Base-by-base conservation (phyloP, 1,140 invertebrate genomes). In the Drosophila ercepeae region DNA sequence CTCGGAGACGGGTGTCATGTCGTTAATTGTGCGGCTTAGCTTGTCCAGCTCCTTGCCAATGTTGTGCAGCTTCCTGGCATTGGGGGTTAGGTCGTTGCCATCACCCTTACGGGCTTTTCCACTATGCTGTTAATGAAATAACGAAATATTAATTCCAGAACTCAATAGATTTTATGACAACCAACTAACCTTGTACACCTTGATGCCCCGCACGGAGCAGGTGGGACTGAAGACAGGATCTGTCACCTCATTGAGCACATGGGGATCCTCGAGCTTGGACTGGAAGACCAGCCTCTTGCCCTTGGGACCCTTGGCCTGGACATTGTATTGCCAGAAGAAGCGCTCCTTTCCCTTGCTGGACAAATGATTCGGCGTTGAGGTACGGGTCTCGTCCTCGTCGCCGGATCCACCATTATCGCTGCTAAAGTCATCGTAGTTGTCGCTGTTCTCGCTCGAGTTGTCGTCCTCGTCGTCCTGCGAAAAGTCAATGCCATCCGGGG, bases 241-340 rank as follows among this genome's bases (percentile, higher is more conserved):
- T 23, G 96, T 97, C 6, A 97, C 95, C 86, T 96, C 95, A 88
- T 97, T 96, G 34, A 99, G 92, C 13, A 97, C 94, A 92, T 99
- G 97, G n/a, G 98, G 98, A 93, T 99, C 97, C 88, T 97, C 95
- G 16, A 95, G 94, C 81, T 97, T 95, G 3, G 95, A 95, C 89
- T 96, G 95, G 63, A 97, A 93, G 18, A 96, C 94, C 29, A 98
- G 92, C 75, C 97, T 93, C 83, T 97, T 96, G 42, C 98, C 97
- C 92, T 99, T 99, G 3, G 98, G 98, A 1, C 98, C 98, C 93
- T 99, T 99, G 1, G 98, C 97, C 92, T 99, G 98, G 4, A 99
- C 97, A 92, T 99, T 99, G 90, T 99, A 99, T 91, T 99, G 98
- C 98, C 98, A 99, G 92, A 99, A 99, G 91, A 95, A 99, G 57